Conservation (phyloP, 2,888 invertebrate genomes). For the Eueremaeus valkanovi region DNA sequence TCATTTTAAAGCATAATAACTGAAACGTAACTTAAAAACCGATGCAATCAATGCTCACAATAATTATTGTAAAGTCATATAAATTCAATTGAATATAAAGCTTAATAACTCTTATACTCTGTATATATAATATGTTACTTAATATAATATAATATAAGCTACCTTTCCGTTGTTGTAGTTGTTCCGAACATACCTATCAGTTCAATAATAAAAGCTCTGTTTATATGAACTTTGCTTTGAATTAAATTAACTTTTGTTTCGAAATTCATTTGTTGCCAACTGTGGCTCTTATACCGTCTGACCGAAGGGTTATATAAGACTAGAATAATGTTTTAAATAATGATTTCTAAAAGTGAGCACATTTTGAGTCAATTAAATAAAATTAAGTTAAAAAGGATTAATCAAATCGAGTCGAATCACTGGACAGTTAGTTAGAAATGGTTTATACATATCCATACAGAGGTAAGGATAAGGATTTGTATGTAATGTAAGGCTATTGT, state of each 20-base stretch:
- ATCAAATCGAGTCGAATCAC: constrained; percentile 4
- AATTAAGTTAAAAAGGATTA: constrained; percentile 7
- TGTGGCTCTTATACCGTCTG: constrained; percentile 12
- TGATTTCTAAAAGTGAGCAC: constrained; percentile 26
- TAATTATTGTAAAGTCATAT: no score
- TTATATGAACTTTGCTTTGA: not conserved
- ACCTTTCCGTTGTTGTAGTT: not conserved
- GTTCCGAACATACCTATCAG: not conserved
- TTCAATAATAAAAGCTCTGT: not conserved
- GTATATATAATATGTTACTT: no score
- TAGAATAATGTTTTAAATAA: constrained; percentile 25
- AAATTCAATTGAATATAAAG: no score
- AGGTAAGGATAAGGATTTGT: constrained; percentile 28
- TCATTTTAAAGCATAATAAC: no score
- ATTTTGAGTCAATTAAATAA: constrained; percentile 6
- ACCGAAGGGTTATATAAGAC: constrained; percentile 31
- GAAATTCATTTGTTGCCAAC: not conserved
- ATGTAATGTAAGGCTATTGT: constrained; percentile 29
- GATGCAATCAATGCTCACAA: no score
- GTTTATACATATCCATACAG: constrained; percentile 16
- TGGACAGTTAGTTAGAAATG: constrained; percentile 20
- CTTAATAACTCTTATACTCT: no score
- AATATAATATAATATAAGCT: not conserved
- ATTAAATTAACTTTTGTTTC: not conserved
- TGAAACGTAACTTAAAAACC: no score